Evolutionary conservation across 2,113 vertebrate species (phyloP), one percentile per base, ranked within the genome.

Genomic region (Tragelaphus imberbis): DNA sequence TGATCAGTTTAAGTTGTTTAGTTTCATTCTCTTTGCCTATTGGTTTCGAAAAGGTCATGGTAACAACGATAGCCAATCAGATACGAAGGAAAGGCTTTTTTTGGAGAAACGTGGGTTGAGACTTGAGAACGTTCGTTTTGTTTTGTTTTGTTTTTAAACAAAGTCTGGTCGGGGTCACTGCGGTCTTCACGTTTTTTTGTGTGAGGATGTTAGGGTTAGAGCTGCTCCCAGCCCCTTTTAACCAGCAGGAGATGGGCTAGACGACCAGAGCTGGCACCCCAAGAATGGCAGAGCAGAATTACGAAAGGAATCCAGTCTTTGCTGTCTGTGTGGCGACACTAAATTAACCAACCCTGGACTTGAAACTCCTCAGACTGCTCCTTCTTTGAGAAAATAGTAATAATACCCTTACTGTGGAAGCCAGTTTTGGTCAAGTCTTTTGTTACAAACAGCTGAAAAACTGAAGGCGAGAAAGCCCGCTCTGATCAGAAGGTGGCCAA

Each of bases 11-110:
- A 84, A 61, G 17, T 56, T 27, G 7, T 6, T 40, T 11, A 25
- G 47, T 56, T 75, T 23, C 15, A 28, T 85, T 40, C 65, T 51
- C n/a, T 61, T 87, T 82, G 53, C 28, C 9, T 49, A 71, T 25
- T 91, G 86, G 68, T 40, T 97, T 94, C 65, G 59, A 40, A 56
- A 94, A 84, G 51, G 44, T 27, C 33, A 12, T 59, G 19, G 77
- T 23, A 94, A 87, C 25, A 79, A 19, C 68, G 30, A 51, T 19
- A 59, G 68, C 80, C 88, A 86, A 56, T 61, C n/a, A 65, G 49
- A 85, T 63, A 51, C 0, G 21, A 61, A 71, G 40, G 47, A 16
- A 59, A 88, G 58, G 21, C 59, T 36, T 95, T 85, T 30, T 68
- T 68, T 44, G 44, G 30, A 81, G 65, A 30, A 10, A 40, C 4